Conservation (phyloP, 2,113 vertebrate genomes). For the Excalfactoria chinensis region DNA sequence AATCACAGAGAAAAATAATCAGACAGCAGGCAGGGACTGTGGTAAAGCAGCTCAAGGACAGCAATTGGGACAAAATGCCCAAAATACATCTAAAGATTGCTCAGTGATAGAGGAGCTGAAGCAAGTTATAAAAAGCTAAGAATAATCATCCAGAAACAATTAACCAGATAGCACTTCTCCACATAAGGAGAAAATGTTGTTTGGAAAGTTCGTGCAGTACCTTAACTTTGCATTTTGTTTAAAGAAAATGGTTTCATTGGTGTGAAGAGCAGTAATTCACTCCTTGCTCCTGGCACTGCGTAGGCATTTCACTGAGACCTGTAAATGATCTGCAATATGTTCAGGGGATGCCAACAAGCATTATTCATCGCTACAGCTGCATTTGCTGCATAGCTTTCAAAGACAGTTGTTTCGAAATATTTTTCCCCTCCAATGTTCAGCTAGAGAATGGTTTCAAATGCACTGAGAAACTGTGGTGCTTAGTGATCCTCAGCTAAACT, state of each 20-base stretch:
- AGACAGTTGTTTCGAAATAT: neutral
- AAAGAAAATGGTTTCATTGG: neutral
- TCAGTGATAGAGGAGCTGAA: neutral
- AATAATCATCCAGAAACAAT: slow-evolving; percentile 12
- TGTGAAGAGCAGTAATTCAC: neutral
- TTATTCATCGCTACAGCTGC: neutral
- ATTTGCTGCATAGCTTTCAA: slow-evolving; percentile 17
- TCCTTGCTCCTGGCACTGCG: neutral
- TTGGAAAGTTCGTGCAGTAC: neutral
- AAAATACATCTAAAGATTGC: neutral
- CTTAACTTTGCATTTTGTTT: slow-evolving; percentile 7
- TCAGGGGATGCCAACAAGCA: slow-evolving; percentile 25
- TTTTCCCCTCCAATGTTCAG: neutral
- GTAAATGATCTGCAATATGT: slow-evolving; percentile 38
- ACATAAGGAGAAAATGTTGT: neutral
- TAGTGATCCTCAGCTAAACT: neutral
- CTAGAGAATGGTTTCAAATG: rapidly evolving
- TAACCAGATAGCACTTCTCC: neutral
- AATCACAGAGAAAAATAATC: slow-evolving; percentile 23
- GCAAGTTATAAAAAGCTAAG: slow-evolving; percentile 20
- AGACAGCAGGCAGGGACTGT: neutral
- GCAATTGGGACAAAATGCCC: neutral
- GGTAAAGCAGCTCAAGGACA: slow-evolving; percentile 33
- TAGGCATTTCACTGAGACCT: slow-evolving; percentile 43
- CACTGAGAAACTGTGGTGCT: neutral